Conservation (phyloP, 2,888 invertebrate genomes). For the Prosapia bicincta region DNA sequence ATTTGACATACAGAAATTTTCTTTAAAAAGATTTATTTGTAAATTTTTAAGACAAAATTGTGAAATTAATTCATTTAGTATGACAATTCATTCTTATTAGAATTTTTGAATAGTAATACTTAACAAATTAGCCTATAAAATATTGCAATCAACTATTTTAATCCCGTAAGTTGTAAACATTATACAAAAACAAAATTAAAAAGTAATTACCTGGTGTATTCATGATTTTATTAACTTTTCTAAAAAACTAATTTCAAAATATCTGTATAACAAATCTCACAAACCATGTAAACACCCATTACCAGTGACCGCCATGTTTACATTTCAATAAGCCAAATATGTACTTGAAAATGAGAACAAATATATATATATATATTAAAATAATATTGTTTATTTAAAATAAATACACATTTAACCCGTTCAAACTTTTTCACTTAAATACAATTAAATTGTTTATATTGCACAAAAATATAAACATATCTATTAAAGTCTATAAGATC, state of each 20-base stretch:
- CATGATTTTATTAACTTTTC: slow-evolving; percentile 8
- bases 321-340: not conserved
- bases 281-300: slow-evolving; percentile 33
- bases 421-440: not conserved
- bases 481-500: not conserved
- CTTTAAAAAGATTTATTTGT: no score
- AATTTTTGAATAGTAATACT: no score
- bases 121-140: not conserved
- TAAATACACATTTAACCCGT: not conserved
- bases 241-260: not conserved
- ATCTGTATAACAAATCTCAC: slow-evolving; percentile 16
- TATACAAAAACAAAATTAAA: no score
- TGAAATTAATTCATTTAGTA: no score
- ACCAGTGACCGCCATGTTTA: slow-evolving; percentile 30
- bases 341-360: not conserved
- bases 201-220: slow-evolving; percentile 15
- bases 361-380: no score
- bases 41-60: no score
- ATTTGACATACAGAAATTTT: no score
- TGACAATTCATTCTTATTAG: no score
- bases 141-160: no score
- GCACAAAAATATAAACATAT: no score
- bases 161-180: no score
- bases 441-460: no score
- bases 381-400: not conserved